phyloP scores from a whole-genome alignment of 2,797 vertebrate genomes.

The Tamandua tetradactyla region DNA sequence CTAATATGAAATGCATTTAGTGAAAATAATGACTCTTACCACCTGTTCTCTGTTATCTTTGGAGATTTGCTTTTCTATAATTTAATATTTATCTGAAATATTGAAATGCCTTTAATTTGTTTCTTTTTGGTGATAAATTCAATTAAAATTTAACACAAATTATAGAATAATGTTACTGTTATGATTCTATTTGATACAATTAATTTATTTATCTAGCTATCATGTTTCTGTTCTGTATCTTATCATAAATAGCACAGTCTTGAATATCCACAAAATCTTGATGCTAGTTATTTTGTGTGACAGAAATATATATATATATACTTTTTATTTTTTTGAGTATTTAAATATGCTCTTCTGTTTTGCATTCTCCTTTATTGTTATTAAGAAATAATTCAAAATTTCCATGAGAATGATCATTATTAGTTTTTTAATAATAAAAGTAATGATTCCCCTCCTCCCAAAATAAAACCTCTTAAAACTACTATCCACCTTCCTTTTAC shows the following conservation, averaged over 20 bases:
- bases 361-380: neutral
- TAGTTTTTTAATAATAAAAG: neutral
- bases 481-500: neutral
- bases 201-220: neutral
- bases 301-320: neutral
- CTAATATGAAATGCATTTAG: slow-evolving; percentile 1
- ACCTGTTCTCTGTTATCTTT: neutral
- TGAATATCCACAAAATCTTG: neutral
- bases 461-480: neutral
- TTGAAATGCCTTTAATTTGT: neutral
- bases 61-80: neutral
- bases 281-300: neutral
- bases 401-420: neutral
- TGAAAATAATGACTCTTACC: neutral
- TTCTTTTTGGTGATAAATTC: neutral
- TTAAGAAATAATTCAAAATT: neutral
- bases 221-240: neutral
- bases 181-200: neutral
- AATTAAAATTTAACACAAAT: neutral
- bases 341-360: neutral
- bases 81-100: slow-evolving; percentile 16
- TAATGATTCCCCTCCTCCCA: neutral
- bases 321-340: neutral
- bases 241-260: neutral
- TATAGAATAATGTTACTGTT: neutral